Evolutionary conservation across 1,140 invertebrate genomes (phyloP), one percentile per base, ranked within the genome.

Genomic region (Zaprionus ornatus): DNA sequence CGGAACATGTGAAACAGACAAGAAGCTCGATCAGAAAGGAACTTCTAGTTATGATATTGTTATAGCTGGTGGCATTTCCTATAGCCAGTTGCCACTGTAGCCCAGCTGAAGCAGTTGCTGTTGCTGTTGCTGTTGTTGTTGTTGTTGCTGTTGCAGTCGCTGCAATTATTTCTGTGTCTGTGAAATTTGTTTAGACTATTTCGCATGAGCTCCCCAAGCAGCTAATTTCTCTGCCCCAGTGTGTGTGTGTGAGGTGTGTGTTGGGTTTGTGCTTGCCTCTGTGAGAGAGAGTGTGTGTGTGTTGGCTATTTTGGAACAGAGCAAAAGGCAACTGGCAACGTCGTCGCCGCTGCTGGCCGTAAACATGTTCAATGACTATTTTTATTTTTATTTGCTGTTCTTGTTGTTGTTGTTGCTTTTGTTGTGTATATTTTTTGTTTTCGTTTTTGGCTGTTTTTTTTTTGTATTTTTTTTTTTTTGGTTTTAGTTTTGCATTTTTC

Each of bases 361-460:
- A 88, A 83, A 88, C 84, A 87, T 88, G 82, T 86, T 83, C 84
- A 87, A 87, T 88, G 84, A 88, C 74, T 88, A 88, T 87, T 87
- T 88, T 80, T 88, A 88, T 73, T 75, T 82, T 74, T 37, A 57
- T 70, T 74, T 54, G 50, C 42, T 73, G 52, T 64, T 54, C 65
- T 17, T 61, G 70, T 67, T 74, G 54, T 77, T 86, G 40, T 74
- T 48, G 7, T 54, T 54, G 19, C 65, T 66, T 66, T 81, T 76
- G 59, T 60, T 76, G 59, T 60, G 66, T 80, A 65, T 73, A 42
- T 82, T 63, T 19, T 13, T 56, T 42, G 35, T 68, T 83, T 83
- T 83, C 60, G 78, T 70, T 73, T 74, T 82, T 66, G 27, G 7
- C 37, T 56, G n/a, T 63, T 57, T 71, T 79, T 79, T 69, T 74